Evolutionary conservation across 2,888 invertebrate genomes (phyloP), one percentile per base, ranked within the genome.

Genomic region (Amiota communis): DNA sequence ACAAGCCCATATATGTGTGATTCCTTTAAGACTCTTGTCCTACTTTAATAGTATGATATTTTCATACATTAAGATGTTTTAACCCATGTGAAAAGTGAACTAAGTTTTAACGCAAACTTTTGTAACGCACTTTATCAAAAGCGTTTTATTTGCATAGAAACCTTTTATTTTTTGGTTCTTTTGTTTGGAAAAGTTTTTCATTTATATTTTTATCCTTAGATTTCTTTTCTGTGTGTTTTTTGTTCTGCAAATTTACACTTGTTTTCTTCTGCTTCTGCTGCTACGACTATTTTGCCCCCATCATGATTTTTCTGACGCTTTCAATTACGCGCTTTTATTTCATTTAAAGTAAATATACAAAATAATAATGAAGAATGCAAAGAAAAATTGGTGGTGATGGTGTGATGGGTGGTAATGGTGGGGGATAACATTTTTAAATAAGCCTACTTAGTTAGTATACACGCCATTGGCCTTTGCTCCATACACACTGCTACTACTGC

Each of bases 111-210:
- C n/a, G 15, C 15, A 53, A 53, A 53, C 53, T 53, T 53, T 36
- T 36, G 36, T 12, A 53, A 53, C 59, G 9, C 20, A 59, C 15
- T 20, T 36, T 36, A 36, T 36, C 36, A 36, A 36, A 36, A 36
- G 36, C 65, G 15, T 48, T 64, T 64, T 57, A 77, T 74, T 76
- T 73, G 76, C 75, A 79, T 79, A 83, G 81, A 80, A 82, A 79
- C 83, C 83, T 48, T 65, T 59, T 20, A 20, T 15, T 11, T 78
- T 80, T 83, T 83, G 76, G 73, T 74, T 36, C 36, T 36, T 36
- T 36, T 68, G 59, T 71, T 70, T 63, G 73, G 51, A 67, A 51
- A 69, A 71, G 59, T 67, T 72, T 72, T 49, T 51, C 46, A 56
- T 77, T 76, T 71, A 20, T 23, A 61, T 57, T 69, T 63, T 36